Percentiles rank a stretch among this genome's conserved stretches.
Evolutionary conservation across 2,113 vertebrate species (phyloP).

Genomic region (Pedetes capensis): DNA sequence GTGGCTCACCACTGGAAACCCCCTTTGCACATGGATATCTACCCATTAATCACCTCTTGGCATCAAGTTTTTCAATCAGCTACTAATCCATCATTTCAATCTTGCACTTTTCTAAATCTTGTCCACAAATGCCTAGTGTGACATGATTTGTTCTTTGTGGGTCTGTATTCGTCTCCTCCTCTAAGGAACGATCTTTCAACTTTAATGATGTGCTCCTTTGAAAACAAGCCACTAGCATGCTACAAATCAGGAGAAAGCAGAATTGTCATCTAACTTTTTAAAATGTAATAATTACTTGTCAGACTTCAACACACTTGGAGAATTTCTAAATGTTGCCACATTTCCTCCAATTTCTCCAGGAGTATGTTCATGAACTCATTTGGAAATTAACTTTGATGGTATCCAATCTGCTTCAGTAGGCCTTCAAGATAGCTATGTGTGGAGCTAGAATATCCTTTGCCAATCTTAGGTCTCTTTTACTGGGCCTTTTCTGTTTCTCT

Average conservation of each 20-base stretch:
- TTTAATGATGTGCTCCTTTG: slow-evolving; percentile 1
- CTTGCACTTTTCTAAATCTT: slow-evolving; percentile 47
- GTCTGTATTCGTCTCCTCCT: slow-evolving; percentile 39
- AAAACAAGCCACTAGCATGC: background rate
- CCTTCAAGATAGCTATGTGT: background rate
- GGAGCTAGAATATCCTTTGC: background rate
- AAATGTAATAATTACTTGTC: slow-evolving; percentile 20
- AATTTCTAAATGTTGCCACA: background rate
- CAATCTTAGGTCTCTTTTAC: background rate
- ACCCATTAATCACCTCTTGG: slow-evolving; percentile 37
- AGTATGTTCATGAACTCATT: background rate
- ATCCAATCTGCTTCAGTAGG: background rate
- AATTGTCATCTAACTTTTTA: background rate
- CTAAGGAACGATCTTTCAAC: slow-evolving; percentile 38
- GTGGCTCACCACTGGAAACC: background rate
- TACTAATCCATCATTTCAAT: slow-evolving; percentile 54
- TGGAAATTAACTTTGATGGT: background rate
- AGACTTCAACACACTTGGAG: background rate
- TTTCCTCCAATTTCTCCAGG: background rate
- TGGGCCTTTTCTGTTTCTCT: background rate
- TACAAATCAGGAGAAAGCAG: background rate
- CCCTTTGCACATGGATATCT: background rate
- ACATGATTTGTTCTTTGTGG: slow-evolving; percentile 56
- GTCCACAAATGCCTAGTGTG: background rate
- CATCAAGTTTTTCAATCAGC: slow-evolving; percentile 38